A percentile compares a stretch with the other conserved stretches of the same genome.
These are phyloP conservation scores for Novumbra hubbsi DNA, from an alignment of 2,797 vertebrate species.

Conservation along the genomic window DNA sequence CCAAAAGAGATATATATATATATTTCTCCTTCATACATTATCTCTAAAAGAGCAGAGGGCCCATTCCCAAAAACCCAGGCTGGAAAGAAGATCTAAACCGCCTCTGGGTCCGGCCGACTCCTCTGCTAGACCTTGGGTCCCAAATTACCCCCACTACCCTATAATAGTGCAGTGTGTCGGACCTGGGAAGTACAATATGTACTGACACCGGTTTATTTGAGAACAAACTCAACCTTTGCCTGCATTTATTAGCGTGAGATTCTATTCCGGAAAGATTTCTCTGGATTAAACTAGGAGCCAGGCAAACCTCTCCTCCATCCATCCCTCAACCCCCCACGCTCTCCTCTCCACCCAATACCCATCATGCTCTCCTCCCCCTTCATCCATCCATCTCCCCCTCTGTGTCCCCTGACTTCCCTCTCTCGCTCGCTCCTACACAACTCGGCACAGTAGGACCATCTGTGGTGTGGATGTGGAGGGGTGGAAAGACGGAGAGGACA, in stretches of 20 bases:
- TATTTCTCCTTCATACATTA: too few relatives aligned
- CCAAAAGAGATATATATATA: too few relatives aligned
- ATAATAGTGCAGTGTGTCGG: neutral
- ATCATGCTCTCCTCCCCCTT: slow-evolving; percentile 10
- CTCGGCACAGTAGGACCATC: slow-evolving; percentile 69
- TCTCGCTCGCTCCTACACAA: slow-evolving; percentile 18
- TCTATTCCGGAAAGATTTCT: slow-evolving; percentile 5
- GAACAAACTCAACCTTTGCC: slow-evolving; percentile 15
- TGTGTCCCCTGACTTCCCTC: slow-evolving; percentile 27
- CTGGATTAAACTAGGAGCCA: slow-evolving; percentile 20
- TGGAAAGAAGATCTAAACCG: slow-evolving; percentile 51
- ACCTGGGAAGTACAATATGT: neutral
- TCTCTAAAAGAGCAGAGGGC: slow-evolving; percentile 22
- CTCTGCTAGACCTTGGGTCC: slow-evolving; percentile 15
- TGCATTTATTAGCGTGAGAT: slow-evolving; percentile 38
- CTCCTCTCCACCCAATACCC: neutral
- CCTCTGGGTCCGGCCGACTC: slow-evolving; percentile 8
- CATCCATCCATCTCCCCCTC: slow-evolving; percentile 40
- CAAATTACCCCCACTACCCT: neutral
- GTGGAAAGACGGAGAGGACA: neutral
- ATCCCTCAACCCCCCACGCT: slow-evolving; percentile 9
- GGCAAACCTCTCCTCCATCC: slow-evolving; percentile 28
- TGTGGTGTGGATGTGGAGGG: slow-evolving; percentile 52
- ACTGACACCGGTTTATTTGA: neutral
- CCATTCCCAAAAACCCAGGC: slow-evolving; percentile 43